phyloP scores from a whole-genome alignment of 2,113 vertebrate species.

The Amphiprion percula region DNA sequence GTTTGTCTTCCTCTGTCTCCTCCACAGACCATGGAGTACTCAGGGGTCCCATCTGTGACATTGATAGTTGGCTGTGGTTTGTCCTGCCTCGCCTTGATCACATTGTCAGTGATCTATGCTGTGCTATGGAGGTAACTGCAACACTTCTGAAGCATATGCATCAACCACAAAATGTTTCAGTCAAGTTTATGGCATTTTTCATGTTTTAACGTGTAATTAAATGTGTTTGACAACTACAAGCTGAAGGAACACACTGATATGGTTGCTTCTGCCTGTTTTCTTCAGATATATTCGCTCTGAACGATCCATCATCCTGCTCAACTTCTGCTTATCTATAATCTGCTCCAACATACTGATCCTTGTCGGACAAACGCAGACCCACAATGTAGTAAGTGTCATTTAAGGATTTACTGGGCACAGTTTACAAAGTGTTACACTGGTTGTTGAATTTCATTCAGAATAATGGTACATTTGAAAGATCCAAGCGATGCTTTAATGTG shows the following conservation, averaged over 20 bases:
- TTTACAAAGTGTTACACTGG: background rate
- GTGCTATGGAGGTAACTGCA: constrained; percentile 96
- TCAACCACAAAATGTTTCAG: constrained; percentile 4
- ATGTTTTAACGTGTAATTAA: background rate
- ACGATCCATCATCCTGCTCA: constrained; percentile 98
- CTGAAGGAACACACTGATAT: background rate
- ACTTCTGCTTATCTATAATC: constrained; percentile 99
- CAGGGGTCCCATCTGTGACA: constrained; percentile 97
- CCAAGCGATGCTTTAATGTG: background rate
- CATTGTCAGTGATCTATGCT: constrained; percentile 95
- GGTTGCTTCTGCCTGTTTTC: background rate
- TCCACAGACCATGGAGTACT: constrained; percentile 97
- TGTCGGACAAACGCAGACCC: constrained; percentile 98
- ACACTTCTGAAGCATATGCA: background rate
- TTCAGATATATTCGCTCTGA: constrained; percentile 97
- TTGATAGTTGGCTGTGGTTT: constrained; percentile 99
- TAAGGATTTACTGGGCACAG: constrained; percentile 7
- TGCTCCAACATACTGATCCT: constrained; percentile 99
- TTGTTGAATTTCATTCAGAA: background rate
- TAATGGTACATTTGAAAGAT: constrained; percentile 4
- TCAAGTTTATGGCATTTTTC: background rate
- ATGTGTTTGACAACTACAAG: background rate
- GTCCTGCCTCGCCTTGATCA: constrained; percentile 97
- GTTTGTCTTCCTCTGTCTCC: constrained; percentile 75
- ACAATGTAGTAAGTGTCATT: constrained; percentile 91